Evolutionary conservation across 2,888 invertebrate genomes (phyloP).

Genomic region (Diplazon laetatorius): DNA sequence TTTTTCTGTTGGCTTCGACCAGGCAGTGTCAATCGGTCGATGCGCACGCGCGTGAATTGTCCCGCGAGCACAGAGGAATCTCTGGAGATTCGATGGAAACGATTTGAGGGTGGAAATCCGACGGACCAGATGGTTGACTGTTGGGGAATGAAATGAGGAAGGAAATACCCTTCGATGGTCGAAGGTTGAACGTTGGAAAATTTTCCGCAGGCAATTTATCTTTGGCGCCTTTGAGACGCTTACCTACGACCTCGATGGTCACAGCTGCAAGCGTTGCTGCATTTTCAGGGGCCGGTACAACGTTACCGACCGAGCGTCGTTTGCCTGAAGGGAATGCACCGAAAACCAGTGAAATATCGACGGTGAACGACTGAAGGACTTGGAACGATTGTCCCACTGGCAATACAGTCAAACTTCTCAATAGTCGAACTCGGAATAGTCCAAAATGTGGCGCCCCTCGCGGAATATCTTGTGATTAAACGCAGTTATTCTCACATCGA

Average conservation of each 20-base stretch:
- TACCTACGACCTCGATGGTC: neutral
- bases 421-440: no score
- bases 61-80: constrained; percentile 48
- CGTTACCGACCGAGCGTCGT: neutral
- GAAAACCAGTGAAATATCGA: neutral
- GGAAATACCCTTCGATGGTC: constrained; percentile 6
- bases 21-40: constrained; percentile 42
- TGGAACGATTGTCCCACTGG: no score
- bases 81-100: constrained; percentile 47
- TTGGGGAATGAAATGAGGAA: constrained; percentile 43
- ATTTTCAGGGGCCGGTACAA: constrained; percentile 22
- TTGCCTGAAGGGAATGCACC: neutral
- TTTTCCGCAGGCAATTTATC: neutral
- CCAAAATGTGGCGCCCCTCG: no score
- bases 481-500: no score
- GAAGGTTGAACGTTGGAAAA: constrained; percentile 1
- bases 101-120: neutral
- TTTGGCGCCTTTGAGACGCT: neutral
- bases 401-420: no score
- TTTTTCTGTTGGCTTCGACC: constrained; percentile 4
- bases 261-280: constrained; percentile 7
- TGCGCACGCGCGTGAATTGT: constrained; percentile 55
- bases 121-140: neutral
- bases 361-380: no score
- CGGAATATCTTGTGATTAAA: no score